A percentile compares a stretch with the other conserved stretches of the same genome.
These are phyloP conservation scores for Drosophila macrospina DNA, from an alignment of 2,888 invertebrate species.

Conservation along the genomic window DNA sequence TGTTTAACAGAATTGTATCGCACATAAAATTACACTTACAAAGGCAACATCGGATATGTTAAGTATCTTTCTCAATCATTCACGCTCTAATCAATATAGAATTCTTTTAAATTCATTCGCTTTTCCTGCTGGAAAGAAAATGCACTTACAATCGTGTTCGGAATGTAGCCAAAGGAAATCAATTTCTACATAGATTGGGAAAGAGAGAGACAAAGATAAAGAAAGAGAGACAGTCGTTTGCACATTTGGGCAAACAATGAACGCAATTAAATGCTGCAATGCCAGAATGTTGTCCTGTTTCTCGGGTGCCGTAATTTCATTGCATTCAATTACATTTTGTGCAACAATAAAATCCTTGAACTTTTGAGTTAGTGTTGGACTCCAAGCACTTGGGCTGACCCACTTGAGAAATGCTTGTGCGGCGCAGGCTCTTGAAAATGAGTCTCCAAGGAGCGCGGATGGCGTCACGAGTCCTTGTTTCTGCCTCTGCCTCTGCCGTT, in stretches of 20 bases:
- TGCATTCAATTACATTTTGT: constrained; percentile 75
- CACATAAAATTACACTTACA: no score
- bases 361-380: constrained; percentile 43
- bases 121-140: no score
- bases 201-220: neutral
- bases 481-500: constrained; percentile 8
- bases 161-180: constrained; percentile 1
- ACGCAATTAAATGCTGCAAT: constrained; percentile 68
- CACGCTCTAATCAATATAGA: no score
- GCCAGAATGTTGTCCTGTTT: constrained; percentile 35
- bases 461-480: constrained; percentile 55
- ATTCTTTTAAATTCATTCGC: no score
- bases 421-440: constrained; percentile 75
- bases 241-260: constrained; percentile 43
- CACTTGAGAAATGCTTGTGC: constrained; percentile 68
- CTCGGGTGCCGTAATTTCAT: constrained; percentile 53
- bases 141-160: neutral
- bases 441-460: constrained; percentile 74
- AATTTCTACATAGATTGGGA: neutral
- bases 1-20: no score
- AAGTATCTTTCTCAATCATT: no score
- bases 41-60: no score
- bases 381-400: constrained; percentile 67
- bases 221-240: neutral
- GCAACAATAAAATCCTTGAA: constrained; percentile 79